Conservation (phyloP, 2,888 invertebrate species). For the Julus scanicus region DNA sequence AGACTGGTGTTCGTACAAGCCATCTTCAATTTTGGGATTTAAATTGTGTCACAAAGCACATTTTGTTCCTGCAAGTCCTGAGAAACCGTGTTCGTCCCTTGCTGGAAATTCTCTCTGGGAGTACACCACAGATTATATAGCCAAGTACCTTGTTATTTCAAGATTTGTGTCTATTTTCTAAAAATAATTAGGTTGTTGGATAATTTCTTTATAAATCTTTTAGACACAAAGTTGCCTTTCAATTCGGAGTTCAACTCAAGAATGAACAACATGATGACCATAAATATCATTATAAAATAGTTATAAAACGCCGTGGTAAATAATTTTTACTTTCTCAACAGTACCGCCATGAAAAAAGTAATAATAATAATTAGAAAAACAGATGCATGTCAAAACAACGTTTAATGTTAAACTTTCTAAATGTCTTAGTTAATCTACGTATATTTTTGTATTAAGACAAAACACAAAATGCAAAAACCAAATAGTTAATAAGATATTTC, state of each 20-base stretch:
- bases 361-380: no score
- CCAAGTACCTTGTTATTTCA: not conserved
- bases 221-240: not conserved
- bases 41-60: constrained; percentile 36
- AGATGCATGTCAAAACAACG: no score
- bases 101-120: constrained; percentile 28
- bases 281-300: not conserved
- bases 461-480: no score
- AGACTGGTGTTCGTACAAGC: constrained; percentile 4
- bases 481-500: no score
- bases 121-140: constrained; percentile 43
- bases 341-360: no score
- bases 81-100: not conserved
- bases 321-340: not conserved
- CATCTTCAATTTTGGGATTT: not conserved
- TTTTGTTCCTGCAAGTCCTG: not conserved
- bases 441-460: no score
- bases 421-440: no score
- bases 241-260: not conserved
- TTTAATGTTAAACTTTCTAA: no score
- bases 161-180: no score
- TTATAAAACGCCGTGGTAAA: not conserved
- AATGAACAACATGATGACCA: not conserved
- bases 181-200: not conserved
- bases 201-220: not conserved